These are phyloP conservation scores for Salmo trutta DNA, from an alignment of 2,797 vertebrate genomes.

Conservation along the genomic window DNA sequence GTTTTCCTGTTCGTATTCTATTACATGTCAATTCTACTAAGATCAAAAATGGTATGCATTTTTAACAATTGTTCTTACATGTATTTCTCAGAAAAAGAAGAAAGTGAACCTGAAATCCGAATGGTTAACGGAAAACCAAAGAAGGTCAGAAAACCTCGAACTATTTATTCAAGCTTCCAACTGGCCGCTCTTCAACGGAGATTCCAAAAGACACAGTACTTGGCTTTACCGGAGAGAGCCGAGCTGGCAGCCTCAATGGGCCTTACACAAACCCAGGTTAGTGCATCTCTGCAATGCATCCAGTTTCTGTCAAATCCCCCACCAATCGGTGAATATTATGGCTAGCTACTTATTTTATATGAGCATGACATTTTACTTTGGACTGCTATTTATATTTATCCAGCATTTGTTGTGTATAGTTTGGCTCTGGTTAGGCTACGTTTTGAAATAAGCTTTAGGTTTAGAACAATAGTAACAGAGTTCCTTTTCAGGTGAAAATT, in stretches of 20 bases:
- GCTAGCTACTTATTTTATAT: too few species aligned
- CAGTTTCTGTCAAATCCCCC: neutral
- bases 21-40: neutral
- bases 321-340: neutral
- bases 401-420: neutral
- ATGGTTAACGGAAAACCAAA: constrained; percentile 99
- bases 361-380: too few species aligned
- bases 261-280: constrained; percentile 97
- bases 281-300: constrained; percentile 15
- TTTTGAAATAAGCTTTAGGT: neutral
- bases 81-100: constrained; percentile 86
- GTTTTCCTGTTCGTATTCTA: neutral
- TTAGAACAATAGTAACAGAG: neutral
- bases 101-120: constrained; percentile 93
- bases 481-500: constrained; percentile 87
- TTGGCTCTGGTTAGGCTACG: neutral
- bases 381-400: neutral
- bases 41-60: neutral
- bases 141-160: constrained; percentile 96
- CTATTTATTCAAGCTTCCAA: constrained; percentile 98
- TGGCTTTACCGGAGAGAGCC: constrained; percentile 93
- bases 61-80: neutral
- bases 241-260: constrained; percentile 95
- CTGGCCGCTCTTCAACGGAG: constrained; percentile 93
- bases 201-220: constrained; percentile 97